Percentiles rank a stretch among this genome's conserved stretches.
phyloP scores from a whole-genome alignment of 2,888 invertebrate species.

The Acanthococcus lagerstroemiae region DNA sequence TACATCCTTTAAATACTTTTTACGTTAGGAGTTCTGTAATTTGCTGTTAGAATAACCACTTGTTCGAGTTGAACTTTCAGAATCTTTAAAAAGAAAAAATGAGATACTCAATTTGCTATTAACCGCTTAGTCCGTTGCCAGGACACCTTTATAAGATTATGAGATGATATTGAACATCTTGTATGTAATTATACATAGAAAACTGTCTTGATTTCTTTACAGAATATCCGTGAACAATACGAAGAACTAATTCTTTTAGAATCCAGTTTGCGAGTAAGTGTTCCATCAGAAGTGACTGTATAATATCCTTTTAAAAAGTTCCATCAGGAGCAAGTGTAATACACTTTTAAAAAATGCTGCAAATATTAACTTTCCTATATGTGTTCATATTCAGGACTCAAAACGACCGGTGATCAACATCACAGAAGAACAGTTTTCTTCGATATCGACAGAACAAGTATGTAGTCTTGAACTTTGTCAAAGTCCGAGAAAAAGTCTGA shows the following conservation, averaged over 20 bases:
- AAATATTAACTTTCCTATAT: too few species aligned
- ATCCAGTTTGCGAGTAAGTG: conserved; percentile 32
- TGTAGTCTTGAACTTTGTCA: background rate
- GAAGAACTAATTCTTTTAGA: conserved; percentile 33
- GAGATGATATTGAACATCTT: too few species aligned
- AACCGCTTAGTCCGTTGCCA: too few species aligned
- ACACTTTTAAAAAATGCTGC: background rate
- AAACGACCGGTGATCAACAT: conserved; percentile 31
- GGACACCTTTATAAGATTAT: too few species aligned
- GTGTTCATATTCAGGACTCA: conserved; percentile 12
- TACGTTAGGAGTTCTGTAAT: too few species aligned
- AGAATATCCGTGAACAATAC: conserved; percentile 32
- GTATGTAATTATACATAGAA: too few species aligned
- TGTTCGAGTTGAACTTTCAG: too few species aligned
- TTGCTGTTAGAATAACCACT: too few species aligned
- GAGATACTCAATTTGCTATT: too few species aligned
- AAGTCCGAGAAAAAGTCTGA: background rate
- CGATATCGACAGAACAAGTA: conserved; percentile 35
- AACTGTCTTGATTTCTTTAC: conserved; percentile 28
- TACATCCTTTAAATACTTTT: too few species aligned
- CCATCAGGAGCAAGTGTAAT: background rate
- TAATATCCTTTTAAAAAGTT: background rate
- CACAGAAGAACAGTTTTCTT: conserved; percentile 33
- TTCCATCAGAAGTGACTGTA: too few species aligned
- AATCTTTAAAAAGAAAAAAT: too few species aligned